Percentiles rank a stretch among this genome's conserved stretches.
Conservation (phyloP, 2,797 vertebrate genomes). For the Antennarius maculatus region DNA sequence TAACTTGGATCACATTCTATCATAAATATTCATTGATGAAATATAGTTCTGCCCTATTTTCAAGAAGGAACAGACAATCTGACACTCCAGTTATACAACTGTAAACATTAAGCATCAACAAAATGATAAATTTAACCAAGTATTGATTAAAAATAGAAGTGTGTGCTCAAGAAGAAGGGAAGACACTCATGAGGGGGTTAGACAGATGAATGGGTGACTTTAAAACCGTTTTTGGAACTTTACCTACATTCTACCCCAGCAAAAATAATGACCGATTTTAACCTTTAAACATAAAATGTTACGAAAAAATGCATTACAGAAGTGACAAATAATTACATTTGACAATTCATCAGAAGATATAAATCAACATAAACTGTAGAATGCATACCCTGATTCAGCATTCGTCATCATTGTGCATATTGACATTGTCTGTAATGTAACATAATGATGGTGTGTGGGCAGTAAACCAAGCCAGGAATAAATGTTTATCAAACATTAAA, state of each 20-base stretch:
- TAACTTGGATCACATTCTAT: slow-evolving; percentile 3
- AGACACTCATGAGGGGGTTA: background rate
- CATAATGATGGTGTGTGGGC: slow-evolving; percentile 6
- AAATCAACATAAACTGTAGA: slow-evolving; percentile 16
- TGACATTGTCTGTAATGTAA: background rate
- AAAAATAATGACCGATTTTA: too few species aligned
- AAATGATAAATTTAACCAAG: slow-evolving; percentile 15
- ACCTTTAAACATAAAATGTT: too few species aligned
- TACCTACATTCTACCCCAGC: too few species aligned
- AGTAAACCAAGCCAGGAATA: background rate
- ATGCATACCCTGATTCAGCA: background rate
- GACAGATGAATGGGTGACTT: background rate
- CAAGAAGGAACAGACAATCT: slow-evolving; percentile 29
- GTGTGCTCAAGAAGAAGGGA: slow-evolving; percentile 8
- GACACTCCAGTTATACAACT: slow-evolving; percentile 25
- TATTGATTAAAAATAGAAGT: slow-evolving; percentile 12
- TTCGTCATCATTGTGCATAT: slow-evolving; percentile 15
- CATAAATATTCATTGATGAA: slow-evolving; percentile 49
- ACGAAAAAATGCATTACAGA: background rate
- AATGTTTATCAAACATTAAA: slow-evolving; percentile 53
- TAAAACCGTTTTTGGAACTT: too few species aligned
- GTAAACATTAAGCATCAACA: slow-evolving; percentile 15
- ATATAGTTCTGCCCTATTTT: slow-evolving; percentile 30
- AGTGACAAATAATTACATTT: slow-evolving; percentile 7
- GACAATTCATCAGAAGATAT: slow-evolving; percentile 19